phyloP scores from a whole-genome alignment of 2,113 vertebrate genomes.

The Catharus minimus region DNA sequence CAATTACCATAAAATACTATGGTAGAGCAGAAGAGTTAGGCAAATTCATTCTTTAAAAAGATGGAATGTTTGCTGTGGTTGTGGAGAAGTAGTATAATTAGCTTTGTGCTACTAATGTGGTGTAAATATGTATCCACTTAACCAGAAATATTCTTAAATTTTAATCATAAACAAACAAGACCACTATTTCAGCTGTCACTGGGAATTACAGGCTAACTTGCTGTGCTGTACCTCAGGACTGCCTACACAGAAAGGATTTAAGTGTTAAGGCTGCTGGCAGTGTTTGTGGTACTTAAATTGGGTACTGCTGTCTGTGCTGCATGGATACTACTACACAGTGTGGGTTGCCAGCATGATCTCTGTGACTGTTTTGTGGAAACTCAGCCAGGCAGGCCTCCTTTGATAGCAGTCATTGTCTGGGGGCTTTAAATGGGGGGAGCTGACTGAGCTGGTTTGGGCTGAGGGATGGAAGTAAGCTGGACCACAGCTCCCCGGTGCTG shows the following conservation, averaged over 20 bases:
- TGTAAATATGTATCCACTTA: neutral
- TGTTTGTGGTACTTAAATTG: neutral
- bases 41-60: neutral
- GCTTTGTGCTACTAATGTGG: neutral
- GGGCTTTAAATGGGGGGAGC: neutral
- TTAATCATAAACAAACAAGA: neutral
- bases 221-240: neutral
- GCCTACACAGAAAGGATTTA: neutral
- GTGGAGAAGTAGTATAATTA: neutral
- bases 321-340: neutral
- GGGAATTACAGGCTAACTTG: neutral
- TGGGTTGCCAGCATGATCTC: neutral
- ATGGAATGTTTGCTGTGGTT: neutral
- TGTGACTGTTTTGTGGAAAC: neutral
- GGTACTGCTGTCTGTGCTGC: neutral
- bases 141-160: neutral
- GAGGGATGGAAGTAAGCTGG: neutral
- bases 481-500: neutral
- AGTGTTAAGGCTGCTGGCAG: neutral
- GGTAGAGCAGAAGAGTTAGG: neutral
- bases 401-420: accelerated
- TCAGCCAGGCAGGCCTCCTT: neutral
- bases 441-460: neutral
- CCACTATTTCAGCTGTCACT: neutral
- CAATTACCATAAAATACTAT: neutral